A percentile compares a stretch with the other conserved stretches of the same genome.
Conservation (phyloP, 2,797 vertebrate genomes). For the Mareca strepera region DNA sequence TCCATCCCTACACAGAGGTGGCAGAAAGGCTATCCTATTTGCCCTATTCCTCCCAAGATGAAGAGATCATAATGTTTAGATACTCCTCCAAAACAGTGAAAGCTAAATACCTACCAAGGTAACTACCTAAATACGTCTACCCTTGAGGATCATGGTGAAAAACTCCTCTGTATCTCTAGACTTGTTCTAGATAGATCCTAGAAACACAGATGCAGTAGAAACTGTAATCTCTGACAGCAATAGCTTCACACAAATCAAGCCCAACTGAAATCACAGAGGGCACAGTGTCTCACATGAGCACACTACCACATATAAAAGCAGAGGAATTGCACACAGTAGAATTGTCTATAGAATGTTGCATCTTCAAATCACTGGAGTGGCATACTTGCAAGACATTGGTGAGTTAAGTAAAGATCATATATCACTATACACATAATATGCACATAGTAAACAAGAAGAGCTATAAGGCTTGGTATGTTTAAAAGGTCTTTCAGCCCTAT, state of each 20-base stretch:
- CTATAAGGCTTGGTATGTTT: not conserved
- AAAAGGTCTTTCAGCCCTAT: not conserved
- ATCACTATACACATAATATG: not conserved
- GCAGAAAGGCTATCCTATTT: not conserved
- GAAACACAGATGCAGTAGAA: not conserved
- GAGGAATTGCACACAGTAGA: not conserved
- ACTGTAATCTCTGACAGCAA: not conserved
- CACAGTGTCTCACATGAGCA: not conserved
- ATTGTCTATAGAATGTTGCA: not conserved
- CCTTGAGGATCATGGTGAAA: not conserved
- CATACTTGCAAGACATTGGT: not conserved
- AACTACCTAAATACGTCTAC: not conserved
- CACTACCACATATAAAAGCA: not conserved
- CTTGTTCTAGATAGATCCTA: not conserved
- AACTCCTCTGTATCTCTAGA: not conserved
- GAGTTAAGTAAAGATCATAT: not conserved
- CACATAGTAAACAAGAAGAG: not conserved
- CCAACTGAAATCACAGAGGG: not conserved
- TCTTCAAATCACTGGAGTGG: not conserved
- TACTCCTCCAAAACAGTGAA: not conserved
- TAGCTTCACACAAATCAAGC: not conserved
- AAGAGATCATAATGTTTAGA: not conserved
- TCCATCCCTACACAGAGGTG: not conserved
- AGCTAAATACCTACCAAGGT: not conserved
- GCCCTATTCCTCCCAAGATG: rapidly evolving